Evolutionary conservation across 64 coral and sea anemone species (phyloP), one percentile per base, ranked within the genome.

Genomic region (Actinia tenebrosa): DNA sequence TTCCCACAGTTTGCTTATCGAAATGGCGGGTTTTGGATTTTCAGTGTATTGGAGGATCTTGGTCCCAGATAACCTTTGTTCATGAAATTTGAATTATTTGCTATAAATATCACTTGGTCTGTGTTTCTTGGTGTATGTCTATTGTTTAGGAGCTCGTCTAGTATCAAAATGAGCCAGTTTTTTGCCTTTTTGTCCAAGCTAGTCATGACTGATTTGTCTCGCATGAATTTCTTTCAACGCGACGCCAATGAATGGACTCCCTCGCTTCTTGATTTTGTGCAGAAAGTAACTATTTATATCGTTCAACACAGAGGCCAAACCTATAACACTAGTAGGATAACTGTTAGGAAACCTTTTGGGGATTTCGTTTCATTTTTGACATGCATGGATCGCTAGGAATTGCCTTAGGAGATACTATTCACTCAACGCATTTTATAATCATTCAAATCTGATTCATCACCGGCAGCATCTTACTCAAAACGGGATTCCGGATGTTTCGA

Each of bases 41-140:
- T 42, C 69, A 10, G 5, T 42, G 69, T 13, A 42, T 42, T 27
- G n/a, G n/a, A 42, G 26, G 69, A 75, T 75, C 8, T 30, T 42
- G 27, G n/a, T 75, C 26, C 10, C 69, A 30, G 69, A 75, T 75
- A 75, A 75, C 69, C 69, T 75, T 75, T 75, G 25, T 75, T 75
- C 69, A 3, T 42, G 25, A 72, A 75, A 75, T 75, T 75, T 75
- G 10, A 75, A 75, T 75, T 43, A 75, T 75, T 75, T 42, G 20
- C 69, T 75, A 75, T 75, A 75, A 75, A 75, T 75, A 75, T 75
- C 69, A 75, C 25, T 66, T 75, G 6, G 1, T 42, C 10, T 37
- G 30, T 37, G 30, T 37, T 37, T 37, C 30, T 37, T 37, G 11
- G 0, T 27, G n/a, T 1, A 75, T 13, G 25, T 75, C 9, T 75